Evolutionary conservation across 2,113 vertebrate genomes (phyloP).

Genomic region (Mugil cephalus): DNA sequence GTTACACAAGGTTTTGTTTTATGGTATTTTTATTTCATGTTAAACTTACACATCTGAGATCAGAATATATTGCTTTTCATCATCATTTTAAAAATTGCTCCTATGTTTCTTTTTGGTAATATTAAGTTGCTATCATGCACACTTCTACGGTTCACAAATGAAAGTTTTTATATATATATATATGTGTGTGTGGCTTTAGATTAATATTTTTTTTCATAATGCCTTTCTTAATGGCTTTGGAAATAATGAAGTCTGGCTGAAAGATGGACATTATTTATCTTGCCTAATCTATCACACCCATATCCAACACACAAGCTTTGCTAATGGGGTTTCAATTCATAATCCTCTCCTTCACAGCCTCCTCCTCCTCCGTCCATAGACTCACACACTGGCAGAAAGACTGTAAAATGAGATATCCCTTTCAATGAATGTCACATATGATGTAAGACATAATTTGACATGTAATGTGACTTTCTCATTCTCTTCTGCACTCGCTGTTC

Average conservation of each 20-base stretch:
- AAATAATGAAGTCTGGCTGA: slow-evolving; percentile 46
- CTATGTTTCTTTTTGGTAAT: neutral
- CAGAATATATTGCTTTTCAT: neutral
- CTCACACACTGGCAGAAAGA: slow-evolving; percentile 36
- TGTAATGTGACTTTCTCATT: slow-evolving; percentile 66
- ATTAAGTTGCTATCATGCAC: slow-evolving; percentile 11
- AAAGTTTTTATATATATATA: too few species aligned
- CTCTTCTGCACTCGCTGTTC: slow-evolving; percentile 44
- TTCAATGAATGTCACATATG: slow-evolving; percentile 55
- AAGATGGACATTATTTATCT: slow-evolving; percentile 53
- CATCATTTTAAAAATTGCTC: neutral
- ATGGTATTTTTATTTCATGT: too few species aligned
- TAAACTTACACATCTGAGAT: too few species aligned
- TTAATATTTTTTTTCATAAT: neutral
- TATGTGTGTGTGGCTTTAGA: neutral
- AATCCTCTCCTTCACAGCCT: slow-evolving; percentile 39
- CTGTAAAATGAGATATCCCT: slow-evolving; percentile 53
- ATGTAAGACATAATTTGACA: slow-evolving; percentile 62
- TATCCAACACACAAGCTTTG: slow-evolving; percentile 25
- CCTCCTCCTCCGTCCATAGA: slow-evolving; percentile 7
- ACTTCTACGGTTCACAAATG: neutral
- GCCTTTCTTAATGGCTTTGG: slow-evolving; percentile 34
- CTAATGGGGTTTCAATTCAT: slow-evolving; percentile 66
- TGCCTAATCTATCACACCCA: slow-evolving; percentile 22
- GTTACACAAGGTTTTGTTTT: too few species aligned